Evolutionary conservation across 2,888 invertebrate genomes (phyloP), one percentile per base, ranked within the genome.

Genomic region (Carpatolechia fugitivella): DNA sequence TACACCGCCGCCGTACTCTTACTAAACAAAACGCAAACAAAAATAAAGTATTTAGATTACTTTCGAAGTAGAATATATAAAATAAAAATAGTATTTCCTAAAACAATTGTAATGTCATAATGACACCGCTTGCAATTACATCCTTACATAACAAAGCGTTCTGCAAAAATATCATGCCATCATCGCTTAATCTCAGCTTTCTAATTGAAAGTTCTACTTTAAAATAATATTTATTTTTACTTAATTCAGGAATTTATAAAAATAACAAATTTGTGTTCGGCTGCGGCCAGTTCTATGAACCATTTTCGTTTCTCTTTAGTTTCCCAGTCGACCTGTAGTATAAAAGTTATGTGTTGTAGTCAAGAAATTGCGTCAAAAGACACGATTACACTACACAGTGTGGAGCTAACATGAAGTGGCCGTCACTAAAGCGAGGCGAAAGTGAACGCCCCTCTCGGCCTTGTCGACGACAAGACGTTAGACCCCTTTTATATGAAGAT

Each of bases 361-460:
- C 67, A 69, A 61, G 65, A 60, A 66, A 67, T 73, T 66, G 70
- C 63, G 58, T 62, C 63, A 68, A 64, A 69, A 70, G 65, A 64
- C 60, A 68, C 64, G 65, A 65, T 68, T 66, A 55, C 56, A 56
- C 20, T 20, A 3, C 38, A n/a, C n/a, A n/a, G 66, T 71, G 69
- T 65, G 61, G 57, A 64, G 62, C 62, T 61, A 61, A 69, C 64
- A 72, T 64, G 60, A 44, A 70, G 64, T 63, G 51, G 46, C 56
- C 61, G 69, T 74, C 69, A 65, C 68, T 69, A 72, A 76, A 79
- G 69, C 59, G 64, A 64, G 70, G 79, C 76, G 85, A 85, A 83
- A 85, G 85, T 85, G 78, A 84, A 76, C 69, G 78, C 73, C 66
- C 71, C 65, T 69, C 66, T 64, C 76, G 79, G 76, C 85, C 85